phyloP scores from a whole-genome alignment of 2,113 vertebrate genomes.

The Copsychus sechellarum region DNA sequence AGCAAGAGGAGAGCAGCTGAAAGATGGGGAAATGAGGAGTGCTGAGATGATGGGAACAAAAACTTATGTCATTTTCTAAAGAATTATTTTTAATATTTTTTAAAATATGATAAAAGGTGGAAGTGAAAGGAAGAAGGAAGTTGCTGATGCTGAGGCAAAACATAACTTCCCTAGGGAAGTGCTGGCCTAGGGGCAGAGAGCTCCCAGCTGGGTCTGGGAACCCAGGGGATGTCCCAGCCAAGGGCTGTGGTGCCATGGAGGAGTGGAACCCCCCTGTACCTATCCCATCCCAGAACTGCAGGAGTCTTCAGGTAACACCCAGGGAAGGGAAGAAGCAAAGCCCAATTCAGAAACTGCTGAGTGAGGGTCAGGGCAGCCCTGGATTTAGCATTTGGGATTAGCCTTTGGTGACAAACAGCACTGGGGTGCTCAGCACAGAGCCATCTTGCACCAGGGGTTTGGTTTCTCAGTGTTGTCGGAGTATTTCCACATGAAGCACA shows the following conservation, averaged over 20 bases:
- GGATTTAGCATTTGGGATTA: neutral
- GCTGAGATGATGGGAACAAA: slow-evolving; percentile 34
- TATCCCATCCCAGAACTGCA: neutral
- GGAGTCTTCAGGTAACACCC: neutral
- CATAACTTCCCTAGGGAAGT: slow-evolving; percentile 10
- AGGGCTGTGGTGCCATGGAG: neutral
- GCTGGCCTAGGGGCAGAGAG: neutral
- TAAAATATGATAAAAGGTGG: neutral
- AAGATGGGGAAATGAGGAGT: slow-evolving; percentile 39
- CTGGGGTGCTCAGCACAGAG: neutral
- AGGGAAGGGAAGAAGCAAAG: neutral
- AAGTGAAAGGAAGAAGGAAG: slow-evolving; percentile 54
- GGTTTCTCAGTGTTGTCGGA: rapidly evolving
- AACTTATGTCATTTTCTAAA: neutral
- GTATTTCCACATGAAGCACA: neutral
- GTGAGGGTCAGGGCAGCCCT: neutral
- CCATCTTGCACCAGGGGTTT: rapidly evolving
- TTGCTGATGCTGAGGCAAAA: neutral
- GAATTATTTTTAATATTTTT: neutral
- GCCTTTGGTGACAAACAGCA: neutral
- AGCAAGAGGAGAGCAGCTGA: neutral
- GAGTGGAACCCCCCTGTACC: neutral
- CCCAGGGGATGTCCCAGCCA: neutral
- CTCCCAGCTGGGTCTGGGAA: neutral
- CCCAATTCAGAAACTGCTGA: neutral